A percentile compares a stretch with the other conserved stretches of the same genome.
phyloP scores from a whole-genome alignment of 2,888 invertebrate species.

The Caenorhabditis angaria region DNA sequence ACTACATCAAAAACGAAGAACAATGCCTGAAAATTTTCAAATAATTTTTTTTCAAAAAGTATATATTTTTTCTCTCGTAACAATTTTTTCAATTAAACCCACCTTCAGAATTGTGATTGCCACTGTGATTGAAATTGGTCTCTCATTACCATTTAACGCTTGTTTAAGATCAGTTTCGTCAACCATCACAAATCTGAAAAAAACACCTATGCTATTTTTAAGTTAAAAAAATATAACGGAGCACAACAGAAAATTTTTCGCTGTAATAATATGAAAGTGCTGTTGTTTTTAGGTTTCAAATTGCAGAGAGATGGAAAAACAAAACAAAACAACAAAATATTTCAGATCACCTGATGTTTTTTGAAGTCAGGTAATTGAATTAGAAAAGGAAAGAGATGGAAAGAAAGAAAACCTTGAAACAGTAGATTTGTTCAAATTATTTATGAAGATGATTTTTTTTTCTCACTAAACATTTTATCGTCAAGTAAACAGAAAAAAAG shows the following conservation, averaged over 20 bases:
- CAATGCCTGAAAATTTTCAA: conserved; percentile 52
- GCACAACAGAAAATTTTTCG: not conserved
- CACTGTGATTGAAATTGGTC: conserved; percentile 45
- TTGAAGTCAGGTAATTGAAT: not conserved
- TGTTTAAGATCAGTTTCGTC: conserved; percentile 38
- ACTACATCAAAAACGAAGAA: conserved; percentile 69
- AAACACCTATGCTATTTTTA: too few species aligned
- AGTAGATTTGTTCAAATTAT: conserved; percentile 1
- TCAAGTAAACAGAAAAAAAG: not conserved
- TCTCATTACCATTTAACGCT: conserved; percentile 42
- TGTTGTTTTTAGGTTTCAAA: not conserved
- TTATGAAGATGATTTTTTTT: not conserved
- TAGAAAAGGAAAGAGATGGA: not conserved
- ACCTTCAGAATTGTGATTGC: conserved; percentile 44
- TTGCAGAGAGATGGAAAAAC: not conserved
- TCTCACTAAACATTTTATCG: not conserved
- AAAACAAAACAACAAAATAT: not conserved
- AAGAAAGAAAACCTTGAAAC: not conserved
- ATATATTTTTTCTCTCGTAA: conserved; percentile 2
- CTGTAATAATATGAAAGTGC: not conserved
- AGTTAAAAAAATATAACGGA: not conserved
- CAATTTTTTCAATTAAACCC: too few species aligned
- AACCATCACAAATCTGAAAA: conserved; percentile 21
- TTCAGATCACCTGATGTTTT: not conserved
- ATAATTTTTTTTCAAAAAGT: conserved; percentile 12